Evolutionary conservation across 2,888 invertebrate species (phyloP), one percentile per base, ranked within the genome.

Genomic region (Stenchaetothrips biformis): DNA sequence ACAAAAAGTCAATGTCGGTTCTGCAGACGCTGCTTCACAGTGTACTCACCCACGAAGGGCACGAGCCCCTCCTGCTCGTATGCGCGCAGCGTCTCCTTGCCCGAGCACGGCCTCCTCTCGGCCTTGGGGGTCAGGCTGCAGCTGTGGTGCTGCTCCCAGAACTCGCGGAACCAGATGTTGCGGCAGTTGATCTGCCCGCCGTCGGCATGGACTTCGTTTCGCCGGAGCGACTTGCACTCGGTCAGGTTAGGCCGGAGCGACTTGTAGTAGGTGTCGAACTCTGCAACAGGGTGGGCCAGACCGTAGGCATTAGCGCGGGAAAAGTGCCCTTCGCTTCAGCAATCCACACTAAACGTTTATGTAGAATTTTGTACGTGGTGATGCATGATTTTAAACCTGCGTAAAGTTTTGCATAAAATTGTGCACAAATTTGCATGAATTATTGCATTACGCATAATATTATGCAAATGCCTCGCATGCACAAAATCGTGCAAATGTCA

Each of bases 91-190:
- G 84, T 84, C 84, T 89, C 90, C 74, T 86, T 84, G 2, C 89
- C 90, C 6, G 88, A 88, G 84, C 90, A 90, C 67, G 18, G 53
- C 53, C 13, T 53, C 53, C 53, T 83, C 11, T 7, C 67, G 25
- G 67, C 4, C 67, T 21, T 74, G 25, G 8, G 25, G 67, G 25
- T 74, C 67, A 11, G 25, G 25, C 67, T 74, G 25, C 67, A 74
- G 67, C 25, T 74, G 67, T 74, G 67, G 67, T 74, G 67, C 67
- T 74, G 67, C 85, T 94, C 91, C 94, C 94, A 94, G 87, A 93
- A 93, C 86, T 94, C 94, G 37, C 88, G 87, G 86, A 94, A 94
- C 91, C 91, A 91, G 0, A 93, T 93, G 86, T 94, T 94, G 80
- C 92, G 88, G 9, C 86, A 85, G 86, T 93, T 93, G 84, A 87